Conservation (phyloP, 2,113 vertebrate species). For the Chloropsis cyanopogon region DNA sequence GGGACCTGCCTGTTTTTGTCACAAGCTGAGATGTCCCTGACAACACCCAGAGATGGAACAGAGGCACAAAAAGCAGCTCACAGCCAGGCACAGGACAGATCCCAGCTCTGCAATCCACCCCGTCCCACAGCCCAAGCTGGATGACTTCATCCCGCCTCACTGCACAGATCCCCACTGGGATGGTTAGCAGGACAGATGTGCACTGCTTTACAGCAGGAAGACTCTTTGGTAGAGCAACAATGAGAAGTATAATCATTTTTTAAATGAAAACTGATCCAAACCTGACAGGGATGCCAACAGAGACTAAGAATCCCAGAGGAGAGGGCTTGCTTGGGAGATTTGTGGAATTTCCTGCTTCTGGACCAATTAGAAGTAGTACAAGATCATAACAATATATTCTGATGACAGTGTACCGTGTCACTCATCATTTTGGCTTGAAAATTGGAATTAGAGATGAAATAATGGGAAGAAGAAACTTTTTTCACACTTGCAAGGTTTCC, state of each 20-base stretch:
- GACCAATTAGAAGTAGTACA: not conserved
- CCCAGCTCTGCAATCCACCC: not conserved
- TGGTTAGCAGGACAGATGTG: constrained; percentile 17
- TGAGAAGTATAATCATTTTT: not conserved
- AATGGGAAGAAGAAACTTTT: not conserved
- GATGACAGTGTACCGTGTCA: not conserved
- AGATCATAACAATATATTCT: not conserved
- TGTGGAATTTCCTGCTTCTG: constrained; percentile 49
- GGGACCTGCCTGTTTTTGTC: not conserved
- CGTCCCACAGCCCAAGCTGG: not conserved
- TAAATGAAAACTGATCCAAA: constrained; percentile 28
- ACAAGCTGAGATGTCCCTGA: not conserved
- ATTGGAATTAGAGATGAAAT: not conserved
- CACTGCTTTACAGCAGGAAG: not conserved
- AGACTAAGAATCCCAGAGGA: constrained; percentile 10
- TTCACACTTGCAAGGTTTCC: not conserved
- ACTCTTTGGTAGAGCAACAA: not conserved
- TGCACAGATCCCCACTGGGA: not conserved
- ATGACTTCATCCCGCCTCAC: constrained; percentile 5
- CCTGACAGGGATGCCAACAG: constrained; percentile 14
- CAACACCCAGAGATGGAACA: not conserved
- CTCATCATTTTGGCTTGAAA: constrained; percentile 2
- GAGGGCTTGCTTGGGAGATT: not conserved
- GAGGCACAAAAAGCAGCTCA: not conserved
- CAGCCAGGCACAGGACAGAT: not conserved